These are phyloP conservation scores for Phania funesta DNA, from an alignment of 2,888 invertebrate species.

Conservation along the genomic window DNA sequence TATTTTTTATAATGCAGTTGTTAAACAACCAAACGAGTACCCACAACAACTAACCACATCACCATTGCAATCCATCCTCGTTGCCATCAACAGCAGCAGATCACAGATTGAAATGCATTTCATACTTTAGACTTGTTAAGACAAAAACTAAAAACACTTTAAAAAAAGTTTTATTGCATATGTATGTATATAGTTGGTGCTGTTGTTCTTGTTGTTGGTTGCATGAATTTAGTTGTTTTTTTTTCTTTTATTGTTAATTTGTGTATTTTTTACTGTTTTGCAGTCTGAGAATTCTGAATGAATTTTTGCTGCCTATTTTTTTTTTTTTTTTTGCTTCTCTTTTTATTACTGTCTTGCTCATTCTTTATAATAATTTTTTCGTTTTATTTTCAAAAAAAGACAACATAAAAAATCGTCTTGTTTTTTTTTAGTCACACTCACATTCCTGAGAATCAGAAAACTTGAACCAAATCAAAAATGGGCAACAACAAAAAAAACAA, in stretches of 20 bases:
- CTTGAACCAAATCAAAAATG: slow-evolving; percentile 37
- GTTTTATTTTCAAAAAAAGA: slow-evolving; percentile 1
- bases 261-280: slow-evolving; percentile 33
- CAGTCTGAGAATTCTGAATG: slow-evolving; percentile 67
- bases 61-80: slow-evolving; percentile 43
- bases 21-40: slow-evolving; percentile 46
- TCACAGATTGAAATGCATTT: slow-evolving; percentile 63
- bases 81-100: slow-evolving; percentile 18
- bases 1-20: slow-evolving; percentile 16
- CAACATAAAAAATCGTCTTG: slow-evolving; percentile 19
- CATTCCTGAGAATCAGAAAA: slow-evolving; percentile 65
- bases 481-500: not conserved
- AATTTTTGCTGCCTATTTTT: slow-evolving; percentile 44
- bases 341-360: slow-evolving; percentile 25
- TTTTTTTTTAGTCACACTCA: slow-evolving; percentile 58
- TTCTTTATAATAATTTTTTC: slow-evolving; percentile 6
- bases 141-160: slow-evolving; percentile 53
- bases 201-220: slow-evolving; percentile 35
- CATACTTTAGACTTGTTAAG: slow-evolving; percentile 60
- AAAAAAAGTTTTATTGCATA: slow-evolving; percentile 23
- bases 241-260: slow-evolving; percentile 39
- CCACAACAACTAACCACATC: slow-evolving; percentile 41
- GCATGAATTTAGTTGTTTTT: slow-evolving; percentile 38
- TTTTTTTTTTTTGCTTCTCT: not conserved
- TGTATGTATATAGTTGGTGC: not conserved